Conservation (phyloP, 1,140 invertebrate genomes). For the Musca domestica region DNA sequence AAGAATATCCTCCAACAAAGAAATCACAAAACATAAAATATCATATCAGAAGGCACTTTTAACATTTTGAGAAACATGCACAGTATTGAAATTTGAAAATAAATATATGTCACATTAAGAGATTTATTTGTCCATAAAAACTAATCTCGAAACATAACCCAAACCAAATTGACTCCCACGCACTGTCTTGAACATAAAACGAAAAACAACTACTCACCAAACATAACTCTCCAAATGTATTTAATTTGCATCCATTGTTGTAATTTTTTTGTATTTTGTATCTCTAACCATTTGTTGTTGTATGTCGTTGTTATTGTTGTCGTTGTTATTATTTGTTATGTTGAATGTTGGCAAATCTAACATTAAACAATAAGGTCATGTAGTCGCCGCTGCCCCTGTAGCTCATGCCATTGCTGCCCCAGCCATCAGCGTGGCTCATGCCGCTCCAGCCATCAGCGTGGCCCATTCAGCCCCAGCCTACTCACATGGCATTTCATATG, state of each 20-base stretch:
- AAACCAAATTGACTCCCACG: neutral
- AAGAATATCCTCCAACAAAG: neutral
- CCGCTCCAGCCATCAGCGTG: constrained; percentile 24
- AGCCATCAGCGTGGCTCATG: neutral
- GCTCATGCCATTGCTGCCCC: constrained; percentile 32
- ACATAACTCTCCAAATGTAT: too few relatives aligned
- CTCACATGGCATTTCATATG: constrained; percentile 27
- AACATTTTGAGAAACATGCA: too few relatives aligned
- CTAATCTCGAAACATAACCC: neutral
- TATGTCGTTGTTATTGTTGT: neutral
- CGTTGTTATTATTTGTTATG: neutral
- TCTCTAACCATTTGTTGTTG: constrained; percentile 10
- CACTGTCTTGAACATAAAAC: neutral
- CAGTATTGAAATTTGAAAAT: too few relatives aligned
- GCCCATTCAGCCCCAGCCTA: constrained; percentile 20
- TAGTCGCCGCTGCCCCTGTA: constrained; percentile 32
- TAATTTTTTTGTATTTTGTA: constrained; percentile 1
- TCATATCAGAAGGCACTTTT: neutral
- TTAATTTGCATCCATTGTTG: neutral
- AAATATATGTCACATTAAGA: neutral
- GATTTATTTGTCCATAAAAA: neutral
- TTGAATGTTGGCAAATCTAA: neutral
- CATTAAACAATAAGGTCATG: constrained; percentile 29
- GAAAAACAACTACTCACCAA: too few relatives aligned
- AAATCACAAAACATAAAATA: neutral